Evolutionary conservation across 1,140 invertebrate genomes (phyloP).

Genomic region (Drosophila littoralis): DNA sequence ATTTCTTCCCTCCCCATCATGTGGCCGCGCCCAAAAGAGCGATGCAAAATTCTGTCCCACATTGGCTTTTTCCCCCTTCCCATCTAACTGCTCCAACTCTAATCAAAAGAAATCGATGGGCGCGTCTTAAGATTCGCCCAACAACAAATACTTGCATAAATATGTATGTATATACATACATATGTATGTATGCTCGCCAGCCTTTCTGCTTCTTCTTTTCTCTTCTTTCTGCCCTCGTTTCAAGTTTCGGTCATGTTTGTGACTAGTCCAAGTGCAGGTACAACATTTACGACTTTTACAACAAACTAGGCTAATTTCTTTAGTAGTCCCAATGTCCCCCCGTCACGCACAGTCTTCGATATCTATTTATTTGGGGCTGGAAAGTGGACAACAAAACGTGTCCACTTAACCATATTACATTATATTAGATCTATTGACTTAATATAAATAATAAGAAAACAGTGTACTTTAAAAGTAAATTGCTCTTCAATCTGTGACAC

Average conservation of each 20-base stretch:
- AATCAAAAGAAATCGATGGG: conserved; percentile 36
- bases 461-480: no score
- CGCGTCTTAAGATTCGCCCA: conserved; percentile 26
- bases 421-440: no score
- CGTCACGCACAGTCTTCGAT: neutral
- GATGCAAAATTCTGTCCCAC: neutral
- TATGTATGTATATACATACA: no score
- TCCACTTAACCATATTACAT: no score
- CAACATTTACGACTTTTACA: conserved; percentile 17
- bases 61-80: neutral
- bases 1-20: neutral
- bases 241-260: conserved; percentile 21
- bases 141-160: neutral
- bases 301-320: conserved; percentile 26
- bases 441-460: no score
- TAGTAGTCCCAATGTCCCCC: neutral
- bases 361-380: neutral
- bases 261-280: conserved; percentile 14
- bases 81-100: neutral
- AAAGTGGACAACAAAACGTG: neutral
- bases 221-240: conserved; percentile 35
- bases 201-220: neutral
- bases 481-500: no score
- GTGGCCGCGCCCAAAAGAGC: neutral
- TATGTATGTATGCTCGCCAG: neutral